Evolutionary conservation across 2,888 invertebrate genomes (phyloP).

Genomic region (Nephrotoma flavescens): DNA sequence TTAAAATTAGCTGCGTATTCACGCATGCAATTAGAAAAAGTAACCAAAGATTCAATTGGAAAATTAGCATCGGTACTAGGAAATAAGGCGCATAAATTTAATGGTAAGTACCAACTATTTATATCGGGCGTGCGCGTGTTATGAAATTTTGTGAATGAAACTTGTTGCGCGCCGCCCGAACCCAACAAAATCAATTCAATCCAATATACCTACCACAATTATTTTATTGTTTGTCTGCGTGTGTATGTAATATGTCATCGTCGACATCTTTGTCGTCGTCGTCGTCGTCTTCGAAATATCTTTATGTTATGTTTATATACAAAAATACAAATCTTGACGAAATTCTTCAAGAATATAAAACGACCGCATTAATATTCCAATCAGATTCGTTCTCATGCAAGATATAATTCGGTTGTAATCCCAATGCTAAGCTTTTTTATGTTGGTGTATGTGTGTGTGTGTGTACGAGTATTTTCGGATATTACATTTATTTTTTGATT

Average conservation of each 20-base stretch:
- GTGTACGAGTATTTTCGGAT: background rate
- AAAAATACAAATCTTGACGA: background rate
- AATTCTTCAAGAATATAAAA: background rate
- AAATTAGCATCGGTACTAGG: conserved; percentile 60
- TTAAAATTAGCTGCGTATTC: conserved; percentile 53
- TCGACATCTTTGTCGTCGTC: no score
- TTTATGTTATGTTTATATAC: background rate
- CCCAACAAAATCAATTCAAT: background rate
- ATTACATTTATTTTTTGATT: background rate
- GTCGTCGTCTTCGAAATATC: background rate
- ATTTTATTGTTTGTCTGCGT: background rate
- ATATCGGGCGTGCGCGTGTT: conserved; percentile 7
- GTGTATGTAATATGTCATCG: background rate
- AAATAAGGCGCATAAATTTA: conserved; percentile 66
- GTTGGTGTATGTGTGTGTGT: background rate
- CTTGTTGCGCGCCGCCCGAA: background rate
- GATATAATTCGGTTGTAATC: background rate
- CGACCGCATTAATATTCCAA: background rate
- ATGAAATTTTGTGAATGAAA: background rate
- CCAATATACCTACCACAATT: background rate
- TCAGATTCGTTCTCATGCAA: background rate
- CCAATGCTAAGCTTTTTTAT: background rate
- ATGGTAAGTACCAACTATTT: conserved; percentile 48
- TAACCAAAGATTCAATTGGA: conserved; percentile 57
- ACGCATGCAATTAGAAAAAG: conserved; percentile 56